Percentiles rank a stretch among this genome's conserved stretches.
These are phyloP conservation scores for Drosophila sp. DNA, from an alignment of 1,140 invertebrate genomes.

Conservation along the genomic window DNA sequence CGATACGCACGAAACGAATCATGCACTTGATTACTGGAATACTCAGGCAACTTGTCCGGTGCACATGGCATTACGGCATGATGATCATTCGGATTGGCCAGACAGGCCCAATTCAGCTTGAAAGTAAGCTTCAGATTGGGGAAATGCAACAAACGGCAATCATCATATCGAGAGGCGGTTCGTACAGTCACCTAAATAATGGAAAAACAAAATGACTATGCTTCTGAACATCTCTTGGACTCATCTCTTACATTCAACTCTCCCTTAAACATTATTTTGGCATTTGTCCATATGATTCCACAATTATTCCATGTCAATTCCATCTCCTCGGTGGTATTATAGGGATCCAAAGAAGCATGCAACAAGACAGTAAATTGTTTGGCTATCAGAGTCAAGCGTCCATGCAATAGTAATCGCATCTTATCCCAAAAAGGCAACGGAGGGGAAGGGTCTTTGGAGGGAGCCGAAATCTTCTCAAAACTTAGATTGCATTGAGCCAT, in stretches of 20 bases:
- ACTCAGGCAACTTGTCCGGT: conserved; percentile 97
- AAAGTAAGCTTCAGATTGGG: conserved; percentile 94
- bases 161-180: conserved; percentile 99
- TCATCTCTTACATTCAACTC: conserved; percentile 86
- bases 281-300: conserved; percentile 97
- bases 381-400: conserved; percentile 93
- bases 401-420: conserved; percentile 95
- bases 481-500: conserved; percentile 97
- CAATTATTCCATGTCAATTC: conserved; percentile 97
- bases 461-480: conserved; percentile 93
- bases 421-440: conserved; percentile 99
- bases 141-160: conserved; percentile 95
- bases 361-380: conserved; percentile 93
- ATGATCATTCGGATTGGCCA: conserved; percentile 97
- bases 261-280: conserved; percentile 93
- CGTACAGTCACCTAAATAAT: conserved; percentile 90
- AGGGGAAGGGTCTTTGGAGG: conserved; percentile 96
- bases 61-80: conserved; percentile 98
- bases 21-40: conserved; percentile 96
- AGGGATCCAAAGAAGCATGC: conserved; percentile 98
- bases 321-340: conserved; percentile 99
- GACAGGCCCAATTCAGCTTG: conserved; percentile 95
- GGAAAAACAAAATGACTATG: conserved; percentile 32
- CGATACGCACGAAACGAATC: conserved; percentile 96
- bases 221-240: too few relatives aligned